Evolutionary conservation across 2,113 vertebrate genomes (phyloP).

Genomic region (Ciconia boyciana): DNA sequence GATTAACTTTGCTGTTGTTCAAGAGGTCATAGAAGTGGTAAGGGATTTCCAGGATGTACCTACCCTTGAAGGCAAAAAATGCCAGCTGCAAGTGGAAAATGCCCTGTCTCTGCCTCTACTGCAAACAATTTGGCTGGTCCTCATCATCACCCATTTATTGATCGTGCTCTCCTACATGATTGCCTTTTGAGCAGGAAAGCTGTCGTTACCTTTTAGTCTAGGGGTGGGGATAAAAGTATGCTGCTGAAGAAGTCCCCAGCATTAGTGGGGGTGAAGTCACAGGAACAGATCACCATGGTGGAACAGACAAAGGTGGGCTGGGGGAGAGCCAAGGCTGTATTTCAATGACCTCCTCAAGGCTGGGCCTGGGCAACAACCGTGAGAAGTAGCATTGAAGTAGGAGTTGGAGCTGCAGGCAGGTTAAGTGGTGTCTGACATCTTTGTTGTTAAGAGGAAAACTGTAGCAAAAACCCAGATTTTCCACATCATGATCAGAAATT

Average conservation of each 20-base stretch:
- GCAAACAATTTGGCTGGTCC: not conserved
- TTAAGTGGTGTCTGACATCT: not conserved
- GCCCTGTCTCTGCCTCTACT: not conserved
- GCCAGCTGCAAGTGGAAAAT: not conserved
- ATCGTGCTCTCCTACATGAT: rapidly evolving
- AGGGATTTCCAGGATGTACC: constrained; percentile 22
- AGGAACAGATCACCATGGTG: not conserved
- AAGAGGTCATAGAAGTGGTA: not conserved
- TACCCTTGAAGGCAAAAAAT: not conserved
- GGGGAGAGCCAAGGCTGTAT: not conserved
- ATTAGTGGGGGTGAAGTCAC: not conserved
- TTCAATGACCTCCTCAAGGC: rapidly evolving
- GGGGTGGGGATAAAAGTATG: not conserved
- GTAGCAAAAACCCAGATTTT: not conserved
- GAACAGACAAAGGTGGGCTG: not conserved
- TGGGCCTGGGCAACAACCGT: not conserved
- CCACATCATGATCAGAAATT: not conserved
- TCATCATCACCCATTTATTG: not conserved
- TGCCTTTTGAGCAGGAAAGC: not conserved
- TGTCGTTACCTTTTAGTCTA: not conserved
- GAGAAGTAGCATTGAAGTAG: not conserved
- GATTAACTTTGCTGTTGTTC: constrained; percentile 11
- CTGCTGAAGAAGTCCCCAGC: not conserved
- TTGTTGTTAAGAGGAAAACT: not conserved
- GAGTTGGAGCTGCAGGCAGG: not conserved